phyloP scores from a whole-genome alignment of 2,888 invertebrate genomes.

The Tiphia femorata region DNA sequence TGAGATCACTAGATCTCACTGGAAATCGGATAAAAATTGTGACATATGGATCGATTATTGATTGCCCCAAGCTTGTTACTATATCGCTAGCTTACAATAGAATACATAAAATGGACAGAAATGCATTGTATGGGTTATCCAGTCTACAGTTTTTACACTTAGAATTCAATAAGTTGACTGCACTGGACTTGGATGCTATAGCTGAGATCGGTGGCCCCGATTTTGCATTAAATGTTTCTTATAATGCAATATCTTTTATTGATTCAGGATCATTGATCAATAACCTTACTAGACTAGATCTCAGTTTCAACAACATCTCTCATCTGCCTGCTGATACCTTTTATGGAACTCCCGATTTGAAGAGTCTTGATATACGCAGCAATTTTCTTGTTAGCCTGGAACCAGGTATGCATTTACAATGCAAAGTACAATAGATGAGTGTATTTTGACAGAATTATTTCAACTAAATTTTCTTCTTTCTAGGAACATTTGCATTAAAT shows the following conservation, averaged over 20 bases:
- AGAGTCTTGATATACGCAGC: slow-evolving; percentile 84
- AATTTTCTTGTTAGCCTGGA: slow-evolving; percentile 85
- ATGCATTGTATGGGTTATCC: slow-evolving; percentile 82
- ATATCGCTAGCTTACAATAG: slow-evolving; percentile 88
- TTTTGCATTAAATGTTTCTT: slow-evolving; percentile 83
- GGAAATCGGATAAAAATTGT: slow-evolving; percentile 82
- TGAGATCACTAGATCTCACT: slow-evolving; percentile 84
- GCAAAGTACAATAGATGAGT: not conserved
- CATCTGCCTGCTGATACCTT: slow-evolving; percentile 77
- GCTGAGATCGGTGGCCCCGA: slow-evolving; percentile 69
- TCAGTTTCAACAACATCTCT: slow-evolving; percentile 86
- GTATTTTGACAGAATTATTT: not conserved
- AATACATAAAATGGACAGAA: slow-evolving; percentile 79
- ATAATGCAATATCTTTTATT: slow-evolving; percentile 80
- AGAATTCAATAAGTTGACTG: slow-evolving; percentile 82
- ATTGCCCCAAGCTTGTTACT: slow-evolving; percentile 83
- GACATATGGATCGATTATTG: slow-evolving; percentile 78
- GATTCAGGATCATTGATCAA: slow-evolving; percentile 70
- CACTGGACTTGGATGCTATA: slow-evolving; percentile 70
- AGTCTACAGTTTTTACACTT: slow-evolving; percentile 84
- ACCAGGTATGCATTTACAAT: slow-evolving; percentile 72
- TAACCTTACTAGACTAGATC: slow-evolving; percentile 84
- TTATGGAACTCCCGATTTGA: slow-evolving; percentile 79
- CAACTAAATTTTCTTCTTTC: not conserved
- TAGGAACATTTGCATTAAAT: slow-evolving; percentile 78